These are phyloP conservation scores for Heterodera carotae DNA, from an alignment of 1,140 invertebrate genomes.

Conservation along the genomic window DNA sequence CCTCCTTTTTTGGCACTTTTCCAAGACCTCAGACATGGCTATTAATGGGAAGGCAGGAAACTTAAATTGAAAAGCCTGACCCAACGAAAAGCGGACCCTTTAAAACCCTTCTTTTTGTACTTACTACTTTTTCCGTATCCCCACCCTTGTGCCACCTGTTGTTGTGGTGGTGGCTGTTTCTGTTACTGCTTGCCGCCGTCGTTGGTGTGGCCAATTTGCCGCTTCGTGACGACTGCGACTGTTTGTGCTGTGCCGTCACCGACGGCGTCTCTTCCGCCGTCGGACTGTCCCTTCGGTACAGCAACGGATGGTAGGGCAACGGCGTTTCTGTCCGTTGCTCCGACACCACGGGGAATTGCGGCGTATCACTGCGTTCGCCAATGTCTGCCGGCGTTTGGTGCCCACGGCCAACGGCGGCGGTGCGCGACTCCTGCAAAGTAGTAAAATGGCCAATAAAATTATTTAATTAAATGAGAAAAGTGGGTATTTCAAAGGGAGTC, in stretches of 20 bases:
- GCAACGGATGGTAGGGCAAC: constrained; percentile 62
- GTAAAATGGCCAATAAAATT: no score
- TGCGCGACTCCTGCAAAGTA: neutral
- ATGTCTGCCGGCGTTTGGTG: constrained; percentile 1
- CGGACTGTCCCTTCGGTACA: constrained; percentile 47
- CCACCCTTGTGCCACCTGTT: neutral
- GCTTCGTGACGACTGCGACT: neutral
- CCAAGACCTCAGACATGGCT: no score
- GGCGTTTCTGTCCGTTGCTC: constrained; percentile 68
- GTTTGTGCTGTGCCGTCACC: neutral
- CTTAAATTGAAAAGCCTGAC: no score
- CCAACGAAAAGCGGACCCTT: no score
- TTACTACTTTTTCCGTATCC: neutral
- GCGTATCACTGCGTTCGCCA: constrained; percentile 33
- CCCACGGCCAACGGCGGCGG: neutral
- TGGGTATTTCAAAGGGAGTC: no score
- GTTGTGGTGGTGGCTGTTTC: constrained; percentile 18
- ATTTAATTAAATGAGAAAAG: neutral
- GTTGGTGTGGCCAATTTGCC: neutral
- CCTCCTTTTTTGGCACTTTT: no score
- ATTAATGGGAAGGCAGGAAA: no score
- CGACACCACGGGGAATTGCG: constrained; percentile 35
- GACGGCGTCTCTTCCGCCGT: no score
- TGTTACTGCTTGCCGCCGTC: neutral
- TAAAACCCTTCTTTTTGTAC: neutral